Percentiles rank a stretch among this genome's conserved stretches.
Evolutionary conservation across 2,113 vertebrate species (phyloP).

Genomic region (Saguinus imperator): DNA sequence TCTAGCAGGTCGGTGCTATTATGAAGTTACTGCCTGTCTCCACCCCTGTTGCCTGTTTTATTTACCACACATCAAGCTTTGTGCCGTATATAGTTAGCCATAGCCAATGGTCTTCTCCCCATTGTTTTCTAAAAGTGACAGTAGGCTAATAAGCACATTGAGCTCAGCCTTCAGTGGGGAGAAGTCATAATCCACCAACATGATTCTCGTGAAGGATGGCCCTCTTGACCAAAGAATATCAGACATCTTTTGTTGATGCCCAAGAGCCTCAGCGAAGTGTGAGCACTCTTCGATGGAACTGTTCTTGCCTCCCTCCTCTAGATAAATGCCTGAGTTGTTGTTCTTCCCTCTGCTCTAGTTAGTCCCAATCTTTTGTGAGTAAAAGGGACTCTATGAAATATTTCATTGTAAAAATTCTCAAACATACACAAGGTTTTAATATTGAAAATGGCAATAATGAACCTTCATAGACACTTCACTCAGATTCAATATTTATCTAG

Average conservation of each 20-base stretch:
- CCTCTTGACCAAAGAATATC: background rate
- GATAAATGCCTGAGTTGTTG: background rate
- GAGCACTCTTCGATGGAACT: background rate
- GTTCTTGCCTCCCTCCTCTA: background rate
- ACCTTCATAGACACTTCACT: background rate
- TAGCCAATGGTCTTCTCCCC: background rate
- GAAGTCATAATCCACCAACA: background rate
- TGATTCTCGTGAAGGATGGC: background rate
- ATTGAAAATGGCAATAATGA: background rate
- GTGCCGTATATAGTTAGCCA: background rate
- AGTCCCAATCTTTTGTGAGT: background rate
- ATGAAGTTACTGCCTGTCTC: background rate
- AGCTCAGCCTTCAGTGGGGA: background rate
- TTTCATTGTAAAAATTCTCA: constrained; percentile 29
- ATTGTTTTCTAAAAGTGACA: background rate
- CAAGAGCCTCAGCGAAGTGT: background rate
- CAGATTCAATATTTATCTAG: background rate
- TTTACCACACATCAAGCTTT: background rate
- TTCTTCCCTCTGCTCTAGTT: background rate
- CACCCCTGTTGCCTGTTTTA: no score
- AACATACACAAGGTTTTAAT: background rate
- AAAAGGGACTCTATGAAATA: background rate
- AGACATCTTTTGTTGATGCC: background rate
- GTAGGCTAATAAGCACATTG: background rate
- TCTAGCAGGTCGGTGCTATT: background rate